Evolutionary conservation across 2,797 vertebrate genomes (phyloP), one percentile per base, ranked within the genome.

Genomic region (Schizopygopsis malacanthus): DNA sequence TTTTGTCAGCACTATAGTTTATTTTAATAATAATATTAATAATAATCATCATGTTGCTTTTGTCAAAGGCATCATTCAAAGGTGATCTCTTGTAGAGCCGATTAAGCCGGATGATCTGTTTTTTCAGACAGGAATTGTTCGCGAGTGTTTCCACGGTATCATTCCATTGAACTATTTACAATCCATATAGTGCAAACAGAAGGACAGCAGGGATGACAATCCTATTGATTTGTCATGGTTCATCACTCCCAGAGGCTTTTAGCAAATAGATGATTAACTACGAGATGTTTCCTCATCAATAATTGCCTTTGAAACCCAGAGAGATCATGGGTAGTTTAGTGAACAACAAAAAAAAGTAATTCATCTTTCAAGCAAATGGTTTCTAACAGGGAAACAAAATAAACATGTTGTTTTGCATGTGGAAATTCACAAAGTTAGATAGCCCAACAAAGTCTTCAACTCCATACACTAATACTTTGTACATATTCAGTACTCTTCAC

Each of bases 261-360:
- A 89, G 85, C 77, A 81, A 85, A 84, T 10, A 70, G 80, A 88
- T 81, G 85, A 86, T 88, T 86, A 86, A 90, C 81, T 83, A 81
- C 28, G 18, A 16, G 71, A 73, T 52, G 71, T 75, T 78, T 59
- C 72, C 76, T 43, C 28, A 41, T 90, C 88, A 73, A 88, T 88
- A 89, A n/a, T 16, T 47, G 61, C 65, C 69, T 71, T 52, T 67
- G 50, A 75, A 54, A 73, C 37, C 54, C 76, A 73, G 45, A 61
- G 28, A 79, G 63, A 72, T 52, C 61, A 28, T 45, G 41, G 20
- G 52, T 41, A 75, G 73, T 73, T 65, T 33, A 50, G 82, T 73
- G 15, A 79, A 85, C 65, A 54, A 47, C 22, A 37, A 80, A 67
- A 61, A 61, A 41, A 67, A 1, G 6, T n/a, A 77, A 50, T 39